A percentile compares a stretch with the other conserved stretches of the same genome.
Conservation (phyloP, 2,888 invertebrate species). For the Melolontha melolontha region DNA sequence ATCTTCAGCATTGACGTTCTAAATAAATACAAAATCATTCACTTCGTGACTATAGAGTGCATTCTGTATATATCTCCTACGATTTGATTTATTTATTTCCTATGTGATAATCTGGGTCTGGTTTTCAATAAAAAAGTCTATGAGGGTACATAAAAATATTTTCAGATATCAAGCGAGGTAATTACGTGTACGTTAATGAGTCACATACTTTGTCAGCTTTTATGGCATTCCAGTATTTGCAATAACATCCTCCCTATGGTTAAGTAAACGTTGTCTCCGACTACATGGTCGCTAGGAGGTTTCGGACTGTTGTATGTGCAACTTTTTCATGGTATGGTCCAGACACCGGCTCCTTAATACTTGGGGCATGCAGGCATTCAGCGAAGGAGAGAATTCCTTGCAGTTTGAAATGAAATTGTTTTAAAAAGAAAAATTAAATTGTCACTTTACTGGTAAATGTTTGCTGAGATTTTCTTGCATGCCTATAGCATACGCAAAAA, state of each 20-base stretch:
- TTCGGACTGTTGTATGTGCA: no score
- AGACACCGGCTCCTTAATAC: conserved; percentile 5
- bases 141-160: conserved; percentile 13
- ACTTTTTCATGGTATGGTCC: neutral
- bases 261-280: no score
- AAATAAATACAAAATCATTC: no score
- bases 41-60: no score
- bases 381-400: conserved; percentile 6
- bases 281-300: no score
- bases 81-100: neutral
- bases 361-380: conserved; percentile 10
- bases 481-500: no score
- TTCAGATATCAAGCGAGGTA: conserved; percentile 19
- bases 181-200: conserved; percentile 21
- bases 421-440: no score
- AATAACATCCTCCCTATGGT: conserved; percentile 3
- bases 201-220: conserved; percentile 17
- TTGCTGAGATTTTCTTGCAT: no score
- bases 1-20: no score
- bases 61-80: no score
- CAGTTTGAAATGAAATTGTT: no score
- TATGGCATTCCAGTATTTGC: conserved; percentile 18
- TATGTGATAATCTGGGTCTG: neutral
- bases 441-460: no score
- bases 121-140: neutral